Conservation (phyloP, 1,140 invertebrate species). For the Holotrichia oblita region DNA sequence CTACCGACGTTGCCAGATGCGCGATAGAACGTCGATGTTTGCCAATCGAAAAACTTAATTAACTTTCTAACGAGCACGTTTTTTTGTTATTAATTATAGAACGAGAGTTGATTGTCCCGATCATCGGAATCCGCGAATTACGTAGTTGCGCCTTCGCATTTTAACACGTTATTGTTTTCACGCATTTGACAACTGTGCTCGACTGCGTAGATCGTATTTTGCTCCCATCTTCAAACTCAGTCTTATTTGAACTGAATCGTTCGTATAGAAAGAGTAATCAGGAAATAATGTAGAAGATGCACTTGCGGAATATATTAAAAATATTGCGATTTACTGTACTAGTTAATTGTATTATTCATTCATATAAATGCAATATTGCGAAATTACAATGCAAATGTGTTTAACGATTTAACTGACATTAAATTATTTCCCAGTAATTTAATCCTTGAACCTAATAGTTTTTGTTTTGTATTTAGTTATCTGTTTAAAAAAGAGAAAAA, state of each 20-base stretch:
- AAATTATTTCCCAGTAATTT: too few relatives aligned
- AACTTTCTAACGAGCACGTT: constrained; percentile 22
- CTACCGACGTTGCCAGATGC: constrained; percentile 19
- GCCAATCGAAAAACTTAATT: background rate
- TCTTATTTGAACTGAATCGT: background rate
- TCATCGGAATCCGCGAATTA: background rate
- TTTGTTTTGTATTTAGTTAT: too few relatives aligned
- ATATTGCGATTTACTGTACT: too few relatives aligned
- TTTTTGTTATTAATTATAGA: constrained; percentile 10
- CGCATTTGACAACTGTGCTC: constrained; percentile 11
- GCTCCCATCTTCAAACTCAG: background rate
- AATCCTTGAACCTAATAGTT: too few relatives aligned
- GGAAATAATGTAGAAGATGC: too few relatives aligned
- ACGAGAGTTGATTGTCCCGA: constrained; percentile 21
- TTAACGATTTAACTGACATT: too few relatives aligned
- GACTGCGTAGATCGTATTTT: constrained; percentile 7
- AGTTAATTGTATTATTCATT: too few relatives aligned
- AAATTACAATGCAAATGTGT: too few relatives aligned
- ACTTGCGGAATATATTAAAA: too few relatives aligned
- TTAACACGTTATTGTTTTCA: constrained; percentile 11
- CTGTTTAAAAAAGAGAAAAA: too few relatives aligned
- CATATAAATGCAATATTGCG: too few relatives aligned
- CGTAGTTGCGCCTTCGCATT: background rate
- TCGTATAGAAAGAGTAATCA: too few relatives aligned
- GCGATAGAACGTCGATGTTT: background rate